Percentiles rank a stretch among this genome's conserved stretches.
phyloP scores from a whole-genome alignment of 2,888 invertebrate species.

The Eristalis arbustorum region DNA sequence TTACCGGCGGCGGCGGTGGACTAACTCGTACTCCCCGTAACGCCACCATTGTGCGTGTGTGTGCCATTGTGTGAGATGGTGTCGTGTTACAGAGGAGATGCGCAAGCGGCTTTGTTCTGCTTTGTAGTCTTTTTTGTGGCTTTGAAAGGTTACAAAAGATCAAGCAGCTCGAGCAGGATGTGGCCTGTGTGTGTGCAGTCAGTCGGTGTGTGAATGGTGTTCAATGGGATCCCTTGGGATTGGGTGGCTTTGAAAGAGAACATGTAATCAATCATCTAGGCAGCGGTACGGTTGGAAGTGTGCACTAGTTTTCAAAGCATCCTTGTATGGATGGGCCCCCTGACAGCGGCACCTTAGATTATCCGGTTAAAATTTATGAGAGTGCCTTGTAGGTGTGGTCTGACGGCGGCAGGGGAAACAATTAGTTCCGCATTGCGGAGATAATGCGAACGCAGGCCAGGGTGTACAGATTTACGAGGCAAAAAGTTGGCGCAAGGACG shows the following conservation, averaged over 20 bases:
- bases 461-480: background rate
- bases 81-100: constrained; percentile 39
- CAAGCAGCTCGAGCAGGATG: constrained; percentile 58
- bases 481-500: background rate
- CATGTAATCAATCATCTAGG: constrained; percentile 60
- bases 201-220: constrained; percentile 41
- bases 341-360: constrained; percentile 40
- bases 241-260: constrained; percentile 40
- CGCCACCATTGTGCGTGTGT: constrained; percentile 35
- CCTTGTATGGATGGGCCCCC: constrained; percentile 9
- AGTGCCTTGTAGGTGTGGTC: constrained; percentile 31
- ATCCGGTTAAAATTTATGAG: constrained; percentile 25
- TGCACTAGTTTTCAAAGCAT: constrained; percentile 52
- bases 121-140: constrained; percentile 27
- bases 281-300: constrained; percentile 20
- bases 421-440: constrained; percentile 55
- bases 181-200: constrained; percentile 47
- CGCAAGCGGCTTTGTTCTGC: constrained; percentile 9
- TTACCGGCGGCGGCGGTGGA: constrained; percentile 22
- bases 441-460: constrained; percentile 13
- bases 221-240: constrained; percentile 63
- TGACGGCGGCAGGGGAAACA: constrained; percentile 22
- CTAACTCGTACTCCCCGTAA: constrained; percentile 46
- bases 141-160: constrained; percentile 55
- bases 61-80: background rate